Evolutionary conservation across 2,113 vertebrate species (phyloP).

Genomic region (Pungitius pungitius): DNA sequence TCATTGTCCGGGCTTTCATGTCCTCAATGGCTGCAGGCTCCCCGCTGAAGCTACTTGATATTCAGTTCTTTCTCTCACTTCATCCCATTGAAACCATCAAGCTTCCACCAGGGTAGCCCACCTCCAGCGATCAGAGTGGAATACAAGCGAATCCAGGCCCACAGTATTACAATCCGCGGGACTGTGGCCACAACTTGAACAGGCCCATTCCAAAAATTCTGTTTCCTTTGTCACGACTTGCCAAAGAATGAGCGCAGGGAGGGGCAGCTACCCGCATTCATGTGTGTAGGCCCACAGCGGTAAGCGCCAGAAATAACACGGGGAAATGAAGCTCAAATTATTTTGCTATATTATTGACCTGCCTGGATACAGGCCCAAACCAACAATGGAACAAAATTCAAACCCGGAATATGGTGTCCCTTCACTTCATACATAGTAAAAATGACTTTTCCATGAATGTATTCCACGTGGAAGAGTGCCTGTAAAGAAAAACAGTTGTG

Average conservation of each 20-base stretch:
- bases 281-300: background rate
- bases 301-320: constrained; percentile 42
- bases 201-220: constrained; percentile 22
- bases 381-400: constrained; percentile 30
- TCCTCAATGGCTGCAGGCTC: constrained; percentile 63
- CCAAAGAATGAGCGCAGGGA: constrained; percentile 61
- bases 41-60: constrained; percentile 70
- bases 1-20: constrained; percentile 71
- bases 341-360: constrained; percentile 21
- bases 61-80: constrained; percentile 64
- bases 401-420: constrained; percentile 18
- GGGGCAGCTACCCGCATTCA: constrained; percentile 33
- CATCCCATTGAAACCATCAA: constrained; percentile 54
- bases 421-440: constrained; percentile 10
- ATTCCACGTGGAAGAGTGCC: constrained; percentile 1
- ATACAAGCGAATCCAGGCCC: constrained; percentile 2
- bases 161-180: background rate
- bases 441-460: constrained; percentile 16
- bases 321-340: constrained; percentile 27
- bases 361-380: constrained; percentile 30
- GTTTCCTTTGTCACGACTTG: constrained; percentile 64
- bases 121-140: constrained; percentile 14
- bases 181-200: constrained; percentile 1
- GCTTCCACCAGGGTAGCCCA: constrained; percentile 22
- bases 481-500: background rate